A percentile compares a stretch with the other conserved stretches of the same genome.
Conservation (phyloP, 1,140 invertebrate genomes). For the Drosophila takahashii region DNA sequence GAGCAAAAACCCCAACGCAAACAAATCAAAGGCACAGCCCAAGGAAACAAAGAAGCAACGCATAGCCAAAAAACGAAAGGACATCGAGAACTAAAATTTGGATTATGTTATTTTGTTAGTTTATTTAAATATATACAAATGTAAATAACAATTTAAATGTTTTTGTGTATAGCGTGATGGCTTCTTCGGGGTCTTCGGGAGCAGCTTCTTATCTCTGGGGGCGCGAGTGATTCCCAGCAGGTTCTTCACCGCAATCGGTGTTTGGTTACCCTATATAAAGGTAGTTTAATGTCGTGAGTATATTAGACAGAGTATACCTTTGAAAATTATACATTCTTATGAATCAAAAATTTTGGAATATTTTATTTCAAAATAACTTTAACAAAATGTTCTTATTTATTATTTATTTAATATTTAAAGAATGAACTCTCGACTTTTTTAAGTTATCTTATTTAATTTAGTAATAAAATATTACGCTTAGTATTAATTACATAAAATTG, state of each 20-base stretch:
- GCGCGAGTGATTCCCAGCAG: slow-evolving; percentile 53
- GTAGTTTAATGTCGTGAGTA: not conserved
- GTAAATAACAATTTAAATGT: slow-evolving; percentile 3
- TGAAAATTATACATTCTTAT: too few species aligned
- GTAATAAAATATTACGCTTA: too few species aligned
- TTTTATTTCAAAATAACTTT: not conserved
- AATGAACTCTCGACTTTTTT: too few species aligned
- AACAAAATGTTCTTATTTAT: too few species aligned
- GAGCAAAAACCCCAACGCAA: not conserved
- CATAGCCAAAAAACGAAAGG: slow-evolving; percentile 30
- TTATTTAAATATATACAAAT: slow-evolving; percentile 19
- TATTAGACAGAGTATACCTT: not conserved
- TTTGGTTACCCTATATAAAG: not conserved
- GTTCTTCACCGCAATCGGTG: slow-evolving; percentile 49
- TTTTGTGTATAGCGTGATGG: slow-evolving; percentile 6
- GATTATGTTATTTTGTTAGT: slow-evolving; percentile 9
- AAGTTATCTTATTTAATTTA: too few species aligned
- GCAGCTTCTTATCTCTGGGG: slow-evolving; percentile 48
- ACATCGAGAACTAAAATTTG: slow-evolving; percentile 31
- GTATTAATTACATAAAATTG: too few species aligned
- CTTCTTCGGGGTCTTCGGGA: slow-evolving; percentile 12
- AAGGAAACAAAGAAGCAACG: slow-evolving; percentile 35
- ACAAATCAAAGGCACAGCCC: not conserved
- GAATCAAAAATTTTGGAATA: too few species aligned
- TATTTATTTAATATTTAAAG: too few species aligned